A percentile compares a stretch with the other conserved stretches of the same genome.
phyloP scores from a whole-genome alignment of 2,888 invertebrate species.

The Leptothorax acervorum region DNA sequence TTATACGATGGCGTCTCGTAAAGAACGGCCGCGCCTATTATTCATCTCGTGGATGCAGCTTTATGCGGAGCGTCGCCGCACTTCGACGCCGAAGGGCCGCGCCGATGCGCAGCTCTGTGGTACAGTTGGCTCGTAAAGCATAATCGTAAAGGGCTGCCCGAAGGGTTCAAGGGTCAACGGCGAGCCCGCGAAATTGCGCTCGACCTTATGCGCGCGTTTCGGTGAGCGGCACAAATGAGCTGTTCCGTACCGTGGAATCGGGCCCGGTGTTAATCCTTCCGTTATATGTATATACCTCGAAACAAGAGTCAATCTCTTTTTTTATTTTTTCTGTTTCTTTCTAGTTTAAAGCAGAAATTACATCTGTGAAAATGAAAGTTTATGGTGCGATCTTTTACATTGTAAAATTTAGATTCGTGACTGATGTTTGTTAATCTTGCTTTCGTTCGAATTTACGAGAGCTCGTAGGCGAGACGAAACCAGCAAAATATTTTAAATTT shows the following conservation, averaged over 20 bases:
- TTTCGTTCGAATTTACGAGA: neutral
- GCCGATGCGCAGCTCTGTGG: slow-evolving; percentile 64
- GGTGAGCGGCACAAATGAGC: slow-evolving; percentile 31
- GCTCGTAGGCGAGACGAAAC: neutral
- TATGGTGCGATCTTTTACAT: neutral
- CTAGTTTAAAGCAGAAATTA: neutral
- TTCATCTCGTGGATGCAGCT: slow-evolving; percentile 37
- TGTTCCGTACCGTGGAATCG: slow-evolving; percentile 37
- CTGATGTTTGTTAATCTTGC: neutral
- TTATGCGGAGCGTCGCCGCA: slow-evolving; percentile 31
- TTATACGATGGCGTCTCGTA: slow-evolving; percentile 81
- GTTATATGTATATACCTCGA: slow-evolving; percentile 2
- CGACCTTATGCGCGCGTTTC: slow-evolving; percentile 26
- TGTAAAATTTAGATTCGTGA: neutral
- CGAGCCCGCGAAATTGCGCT: slow-evolving; percentile 51
- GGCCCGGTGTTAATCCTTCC: slow-evolving; percentile 26
- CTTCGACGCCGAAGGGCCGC: slow-evolving; percentile 37
- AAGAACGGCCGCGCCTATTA: slow-evolving; percentile 77
- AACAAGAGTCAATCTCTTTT: neutral
- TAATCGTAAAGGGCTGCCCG: slow-evolving; percentile 75
- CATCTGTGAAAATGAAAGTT: neutral
- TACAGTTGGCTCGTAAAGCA: slow-evolving; percentile 76
- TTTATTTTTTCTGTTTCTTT: neutral
- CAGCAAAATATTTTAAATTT: neutral
- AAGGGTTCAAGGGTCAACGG: slow-evolving; percentile 59